These are phyloP conservation scores for Leucophora obtusa DNA, from an alignment of 2,888 invertebrate genomes.

Conservation along the genomic window DNA sequence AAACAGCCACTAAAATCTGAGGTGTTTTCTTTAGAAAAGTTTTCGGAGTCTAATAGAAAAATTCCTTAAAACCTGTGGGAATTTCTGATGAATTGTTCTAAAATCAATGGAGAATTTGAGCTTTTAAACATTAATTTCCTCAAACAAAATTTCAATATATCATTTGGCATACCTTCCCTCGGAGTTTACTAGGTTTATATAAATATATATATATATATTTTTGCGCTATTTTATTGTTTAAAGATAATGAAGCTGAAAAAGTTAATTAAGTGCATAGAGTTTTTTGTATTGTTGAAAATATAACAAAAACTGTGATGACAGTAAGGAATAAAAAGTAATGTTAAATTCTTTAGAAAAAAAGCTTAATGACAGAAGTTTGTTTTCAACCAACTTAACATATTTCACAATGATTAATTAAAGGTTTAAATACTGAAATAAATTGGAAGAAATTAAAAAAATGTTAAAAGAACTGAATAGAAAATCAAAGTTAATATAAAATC, in stretches of 20 bases:
- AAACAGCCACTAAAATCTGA: no score
- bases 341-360: background rate
- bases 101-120: no score
- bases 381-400: background rate
- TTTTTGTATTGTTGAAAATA: background rate
- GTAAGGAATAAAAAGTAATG: constrained; percentile 3
- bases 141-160: no score
- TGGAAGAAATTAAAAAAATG: background rate
- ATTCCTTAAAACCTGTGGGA: no score
- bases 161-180: background rate
- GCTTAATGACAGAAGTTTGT: constrained; percentile 5
- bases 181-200: background rate
- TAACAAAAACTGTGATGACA: background rate
- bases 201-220: no score
- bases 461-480: no score
- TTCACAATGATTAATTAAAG: constrained; percentile 2
- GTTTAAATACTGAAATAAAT: background rate
- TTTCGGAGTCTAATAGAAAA: no score
- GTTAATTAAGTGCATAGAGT: constrained; percentile 50
- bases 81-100: no score
- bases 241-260: constrained; percentile 45
- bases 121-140: no score
- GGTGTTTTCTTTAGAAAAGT: no score
- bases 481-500: no score
- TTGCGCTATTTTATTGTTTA: constrained; percentile 17